Evolutionary conservation across 1,140 invertebrate genomes (phyloP), one percentile per base, ranked within the genome.

Genomic region (Papilio polyxenes): DNA sequence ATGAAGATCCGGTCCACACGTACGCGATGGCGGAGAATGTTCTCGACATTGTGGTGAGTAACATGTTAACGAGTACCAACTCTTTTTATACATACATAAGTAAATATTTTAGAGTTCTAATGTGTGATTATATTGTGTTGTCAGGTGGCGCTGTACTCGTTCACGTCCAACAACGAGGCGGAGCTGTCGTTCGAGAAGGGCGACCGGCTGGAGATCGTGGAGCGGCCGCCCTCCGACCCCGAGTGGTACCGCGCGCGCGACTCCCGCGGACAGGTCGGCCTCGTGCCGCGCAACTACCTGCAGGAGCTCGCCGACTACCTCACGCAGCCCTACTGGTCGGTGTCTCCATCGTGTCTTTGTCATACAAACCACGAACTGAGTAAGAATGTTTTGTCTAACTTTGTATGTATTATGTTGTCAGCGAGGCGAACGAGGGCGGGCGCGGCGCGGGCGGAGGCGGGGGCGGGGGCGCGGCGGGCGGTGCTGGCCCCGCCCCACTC

Each of bases 181-280:
- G 99, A 99, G 95, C 94, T 99, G 81, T 98, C 98, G 72, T 99
- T 99, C 92, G 97, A 98, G 88, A 99, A 99, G 93, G 98, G 98
- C 72, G 98, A 99, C 94, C 96, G 98, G 69, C 95, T 99, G 81
- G 98, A 99, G 94, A 98, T 99, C 85, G 95, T 99, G 62, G 98
- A 99, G 94, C 96, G 98, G 91, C 99, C 99, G 6, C 96, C 97
- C 11, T 98, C 98, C 80, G 99, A 99, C 96, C 99, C 99, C 0
- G 99, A 99, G 95, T 99, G 99, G 99, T 99, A 98, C 95, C 97
- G 97, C 91, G 99, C 99, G 62, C 96, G 98, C 81, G 99, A 99
- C 95, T 96, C 96, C 72, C 97, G 97, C 91, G 98, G 98, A 13
- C 97, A 97, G 92, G 96, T 98, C 82, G 99, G 99, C 76, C 96